These are phyloP conservation scores for Polymixis flavicincta DNA, from an alignment of 2,888 invertebrate genomes.

Conservation along the genomic window DNA sequence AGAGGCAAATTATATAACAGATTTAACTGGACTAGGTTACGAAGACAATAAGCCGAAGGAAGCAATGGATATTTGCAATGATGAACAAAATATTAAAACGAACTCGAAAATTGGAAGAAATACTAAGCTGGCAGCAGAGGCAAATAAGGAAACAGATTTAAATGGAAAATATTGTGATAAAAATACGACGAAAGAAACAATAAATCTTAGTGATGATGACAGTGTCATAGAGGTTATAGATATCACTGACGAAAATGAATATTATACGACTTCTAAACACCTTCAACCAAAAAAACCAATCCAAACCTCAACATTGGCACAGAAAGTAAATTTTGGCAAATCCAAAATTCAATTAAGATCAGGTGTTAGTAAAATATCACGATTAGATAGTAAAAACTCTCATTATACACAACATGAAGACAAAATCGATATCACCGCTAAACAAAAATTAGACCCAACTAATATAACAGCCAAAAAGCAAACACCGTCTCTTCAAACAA, in stretches of 20 bases:
- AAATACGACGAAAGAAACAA: background rate
- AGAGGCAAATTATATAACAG: background rate
- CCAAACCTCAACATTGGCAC: background rate
- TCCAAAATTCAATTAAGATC: background rate
- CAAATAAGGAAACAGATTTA: background rate
- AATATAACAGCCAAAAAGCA: background rate
- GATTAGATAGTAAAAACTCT: background rate
- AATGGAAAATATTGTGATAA: background rate
- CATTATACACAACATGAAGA: background rate
- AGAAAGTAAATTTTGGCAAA: background rate
- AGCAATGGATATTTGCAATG: slow-evolving; percentile 2
- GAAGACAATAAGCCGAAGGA: background rate
- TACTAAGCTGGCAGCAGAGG: background rate
- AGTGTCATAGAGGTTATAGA: slow-evolving; percentile 13
- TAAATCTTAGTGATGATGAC: slow-evolving; percentile 3
- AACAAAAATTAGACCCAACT: background rate
- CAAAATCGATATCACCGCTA: background rate
- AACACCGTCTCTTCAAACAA: slow-evolving; percentile 14
- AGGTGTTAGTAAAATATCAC: background rate
- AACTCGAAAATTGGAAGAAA: background rate
- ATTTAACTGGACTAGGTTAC: background rate
- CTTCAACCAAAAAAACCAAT: background rate
- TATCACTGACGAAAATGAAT: slow-evolving; percentile 1
- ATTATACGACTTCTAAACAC: background rate
- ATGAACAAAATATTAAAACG: background rate